These are phyloP conservation scores for Mesocentrotus franciscanus DNA, from an alignment of 53 echinoderm and acorn worm species.

Conservation along the genomic window DNA sequence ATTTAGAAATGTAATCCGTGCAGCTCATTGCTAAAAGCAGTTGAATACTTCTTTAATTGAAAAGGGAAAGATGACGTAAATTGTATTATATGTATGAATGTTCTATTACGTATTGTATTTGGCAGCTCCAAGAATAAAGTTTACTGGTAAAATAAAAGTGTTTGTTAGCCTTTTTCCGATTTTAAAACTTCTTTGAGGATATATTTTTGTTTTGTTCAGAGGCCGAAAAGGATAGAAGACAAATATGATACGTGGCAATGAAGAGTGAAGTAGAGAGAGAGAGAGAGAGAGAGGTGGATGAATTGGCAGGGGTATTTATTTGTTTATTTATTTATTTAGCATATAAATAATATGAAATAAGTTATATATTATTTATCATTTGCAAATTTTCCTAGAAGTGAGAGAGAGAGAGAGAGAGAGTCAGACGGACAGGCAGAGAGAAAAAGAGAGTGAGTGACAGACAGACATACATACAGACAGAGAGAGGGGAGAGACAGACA, in stretches of 20 bases:
- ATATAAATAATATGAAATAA: too few relatives aligned
- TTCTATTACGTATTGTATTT: constrained; percentile 41
- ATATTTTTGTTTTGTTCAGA: not conserved
- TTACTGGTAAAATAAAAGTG: not conserved
- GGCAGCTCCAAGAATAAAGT: constrained; percentile 53
- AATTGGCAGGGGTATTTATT: too few relatives aligned
- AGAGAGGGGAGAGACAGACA: not conserved
- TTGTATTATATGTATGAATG: constrained; percentile 27
- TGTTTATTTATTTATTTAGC: too few relatives aligned
- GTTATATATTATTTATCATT: too few relatives aligned
- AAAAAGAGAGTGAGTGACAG: not conserved
- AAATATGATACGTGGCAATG: too few relatives aligned
- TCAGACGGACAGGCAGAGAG: too few relatives aligned
- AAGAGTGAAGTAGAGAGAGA: not conserved
- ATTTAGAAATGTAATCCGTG: constrained; percentile 10
- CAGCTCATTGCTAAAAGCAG: constrained; percentile 49
- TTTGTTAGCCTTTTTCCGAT: not conserved
- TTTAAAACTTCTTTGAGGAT: not conserved
- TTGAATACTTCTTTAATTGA: constrained; percentile 17
- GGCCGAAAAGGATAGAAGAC: not conserved
- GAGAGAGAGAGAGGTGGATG: not conserved
- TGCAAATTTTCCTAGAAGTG: too few relatives aligned
- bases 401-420: not conserved
- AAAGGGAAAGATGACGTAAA: constrained; percentile 1
- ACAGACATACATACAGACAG: too few relatives aligned